Percentiles rank a stretch among this genome's conserved stretches.
phyloP scores from a whole-genome alignment of 2,888 invertebrate species.

The Neoascia interrupta region DNA sequence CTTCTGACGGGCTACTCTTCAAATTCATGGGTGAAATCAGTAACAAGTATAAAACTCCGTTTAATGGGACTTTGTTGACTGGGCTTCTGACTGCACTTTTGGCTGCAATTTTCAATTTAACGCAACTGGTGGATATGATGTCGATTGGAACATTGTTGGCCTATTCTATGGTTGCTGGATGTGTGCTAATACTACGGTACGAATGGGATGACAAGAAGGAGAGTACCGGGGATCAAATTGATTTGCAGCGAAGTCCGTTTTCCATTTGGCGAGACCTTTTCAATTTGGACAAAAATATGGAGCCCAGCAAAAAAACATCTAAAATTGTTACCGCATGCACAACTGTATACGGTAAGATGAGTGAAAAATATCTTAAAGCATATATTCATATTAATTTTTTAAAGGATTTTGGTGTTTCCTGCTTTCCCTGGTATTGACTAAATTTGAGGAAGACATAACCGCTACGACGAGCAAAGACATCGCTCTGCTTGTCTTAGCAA shows the following conservation, averaged over 20 bases:
- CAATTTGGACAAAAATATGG: slow-evolving; percentile 25
- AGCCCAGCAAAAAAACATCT: slow-evolving; percentile 25
- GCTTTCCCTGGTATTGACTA: slow-evolving; percentile 73
- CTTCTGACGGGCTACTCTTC: slow-evolving; percentile 91
- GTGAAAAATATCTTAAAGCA: neutral
- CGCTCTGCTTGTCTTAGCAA: slow-evolving; percentile 70
- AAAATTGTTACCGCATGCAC: slow-evolving; percentile 30
- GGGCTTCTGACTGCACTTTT: slow-evolving; percentile 87
- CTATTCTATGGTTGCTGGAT: slow-evolving; percentile 88
- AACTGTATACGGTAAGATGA: slow-evolving; percentile 31
- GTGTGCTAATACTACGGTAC: slow-evolving; percentile 86
- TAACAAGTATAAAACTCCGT: slow-evolving; percentile 88
- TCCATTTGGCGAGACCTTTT: slow-evolving; percentile 26
- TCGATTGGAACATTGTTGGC: slow-evolving; percentile 88
- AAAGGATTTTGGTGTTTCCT: slow-evolving; percentile 75
- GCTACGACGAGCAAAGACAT: slow-evolving; percentile 68
- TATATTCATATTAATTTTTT: slow-evolving; percentile 23
- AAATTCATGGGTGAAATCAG: slow-evolving; percentile 86
- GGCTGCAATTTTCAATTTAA: slow-evolving; percentile 86
- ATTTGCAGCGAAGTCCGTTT: neutral
- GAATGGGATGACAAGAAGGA: slow-evolving; percentile 73
- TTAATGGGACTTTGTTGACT: slow-evolving; percentile 87
- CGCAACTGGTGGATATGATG: slow-evolving; percentile 88
- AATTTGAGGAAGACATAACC: slow-evolving; percentile 73
- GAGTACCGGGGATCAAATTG: neutral